Base-by-base conservation (phyloP, 2,888 invertebrate species). In the Palloptera scutellata region DNA sequence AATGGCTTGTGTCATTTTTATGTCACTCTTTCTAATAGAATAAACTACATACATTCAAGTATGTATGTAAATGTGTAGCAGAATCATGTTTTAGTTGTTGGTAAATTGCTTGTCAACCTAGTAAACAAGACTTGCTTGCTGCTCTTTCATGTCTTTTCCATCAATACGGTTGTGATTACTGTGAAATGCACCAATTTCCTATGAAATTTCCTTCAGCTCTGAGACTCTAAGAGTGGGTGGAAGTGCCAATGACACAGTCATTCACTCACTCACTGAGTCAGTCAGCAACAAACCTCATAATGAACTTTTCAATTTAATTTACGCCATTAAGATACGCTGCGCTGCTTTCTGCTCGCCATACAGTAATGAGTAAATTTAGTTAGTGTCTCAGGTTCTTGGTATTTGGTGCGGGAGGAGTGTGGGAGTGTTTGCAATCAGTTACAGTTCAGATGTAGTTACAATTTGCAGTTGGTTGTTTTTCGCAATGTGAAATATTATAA, bases 261-360 rank as follows among this genome's bases (percentile, higher is more conserved):
- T 48, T 48, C n/a, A 10, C 45, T 10, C 45, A 13, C 10, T 10
- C 45, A 13, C 45, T 10, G 13, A 48, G 15, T 53, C 15, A 15
- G 53, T 53, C 19, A 12, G 53, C 53, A 12, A 8, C 2, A 30
- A 30, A 30, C 30, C 30, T 30, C 53, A 53, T 60, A 43, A 54
- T 66, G 53, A 66, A 59, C 60, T 66, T 66, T 66, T 30, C 53
- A 66, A 66, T 66, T 61, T 66, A 66, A 66, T 66, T 66, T 61
- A 54, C 66, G 53, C 60, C 54, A 66, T 65, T 65, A 64, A 64
- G 58, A 53, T 64, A 58, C 58, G 30, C 30, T 30, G 6, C 30
- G 30, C 6, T 30, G 6, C 30, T 2, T n/a, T n/a, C 30, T 30
- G 30, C 30, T 30, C 6, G 30, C 30, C 6, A 6, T 6, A 30